Evolutionary conservation across 2,113 vertebrate species (phyloP).

Genomic region (Misgurnus mizolepis): DNA sequence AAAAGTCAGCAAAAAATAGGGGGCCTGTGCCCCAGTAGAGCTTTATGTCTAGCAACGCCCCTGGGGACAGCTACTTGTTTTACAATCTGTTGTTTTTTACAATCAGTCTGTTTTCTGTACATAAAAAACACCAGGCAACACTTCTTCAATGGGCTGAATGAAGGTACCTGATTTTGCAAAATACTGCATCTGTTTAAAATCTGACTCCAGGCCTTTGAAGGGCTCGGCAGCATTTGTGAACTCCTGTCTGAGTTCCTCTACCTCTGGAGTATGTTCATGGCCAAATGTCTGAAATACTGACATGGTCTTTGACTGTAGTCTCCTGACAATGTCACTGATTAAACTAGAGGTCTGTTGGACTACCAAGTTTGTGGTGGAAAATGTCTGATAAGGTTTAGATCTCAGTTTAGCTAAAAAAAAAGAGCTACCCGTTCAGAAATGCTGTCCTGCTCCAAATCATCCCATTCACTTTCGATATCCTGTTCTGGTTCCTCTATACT

Average conservation of each 20-base stretch:
- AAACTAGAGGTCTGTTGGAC: slow-evolving; percentile 26
- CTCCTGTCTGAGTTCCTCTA: slow-evolving; percentile 9
- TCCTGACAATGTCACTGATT: slow-evolving; percentile 6
- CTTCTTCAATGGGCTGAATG: slow-evolving; percentile 24
- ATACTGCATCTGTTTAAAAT: slow-evolving; percentile 20
- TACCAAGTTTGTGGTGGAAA: background rate
- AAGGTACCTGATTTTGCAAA: slow-evolving; percentile 22
- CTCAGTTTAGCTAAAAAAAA: slow-evolving; percentile 16
- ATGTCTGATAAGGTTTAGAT: background rate
- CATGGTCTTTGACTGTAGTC: slow-evolving; percentile 22
- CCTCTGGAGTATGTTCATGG: slow-evolving; percentile 2
- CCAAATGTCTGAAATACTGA: background rate
- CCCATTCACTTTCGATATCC: background rate
- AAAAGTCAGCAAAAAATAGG: no score
- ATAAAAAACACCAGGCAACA: background rate
- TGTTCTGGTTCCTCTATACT: no score
- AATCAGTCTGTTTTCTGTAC: background rate
- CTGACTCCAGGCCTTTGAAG: slow-evolving; percentile 9
- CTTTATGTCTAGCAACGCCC: no score
- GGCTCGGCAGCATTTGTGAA: slow-evolving; percentile 3
- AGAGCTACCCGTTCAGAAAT: background rate
- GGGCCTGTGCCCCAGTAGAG: no score
- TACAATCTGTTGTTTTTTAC: background rate
- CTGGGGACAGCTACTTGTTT: no score
- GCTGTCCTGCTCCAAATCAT: background rate